Conservation (phyloP, 2,797 vertebrate species). For the Sitta carolinensis region DNA sequence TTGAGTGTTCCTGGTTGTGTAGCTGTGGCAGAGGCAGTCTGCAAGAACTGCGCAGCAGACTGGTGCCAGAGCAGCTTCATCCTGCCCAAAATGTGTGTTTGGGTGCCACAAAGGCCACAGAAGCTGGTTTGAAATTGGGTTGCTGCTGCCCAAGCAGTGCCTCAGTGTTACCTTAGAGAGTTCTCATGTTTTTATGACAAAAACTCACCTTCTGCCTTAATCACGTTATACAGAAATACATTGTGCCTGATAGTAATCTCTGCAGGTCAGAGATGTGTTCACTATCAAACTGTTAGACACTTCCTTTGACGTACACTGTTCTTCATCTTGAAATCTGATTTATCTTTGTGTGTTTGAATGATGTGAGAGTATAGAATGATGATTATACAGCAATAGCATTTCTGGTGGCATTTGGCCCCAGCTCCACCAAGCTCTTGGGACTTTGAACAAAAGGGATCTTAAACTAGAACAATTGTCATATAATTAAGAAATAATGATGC, state of each 20-base stretch:
- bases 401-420: background rate
- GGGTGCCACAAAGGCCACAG: background rate
- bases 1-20: background rate
- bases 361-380: too few relatives aligned
- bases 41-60: background rate
- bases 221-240: background rate
- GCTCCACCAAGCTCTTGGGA: background rate
- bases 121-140: background rate
- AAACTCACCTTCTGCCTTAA: background rate
- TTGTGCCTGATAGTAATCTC: background rate
- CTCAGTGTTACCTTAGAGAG: background rate
- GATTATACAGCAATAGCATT: background rate
- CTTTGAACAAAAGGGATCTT: background rate
- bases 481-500: background rate
- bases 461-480: background rate
- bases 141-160: background rate
- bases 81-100: background rate
- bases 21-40: background rate
- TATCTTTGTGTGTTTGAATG: background rate
- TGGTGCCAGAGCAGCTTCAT: background rate
- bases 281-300: accelerated
- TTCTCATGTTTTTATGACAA: background rate
- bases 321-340: background rate
- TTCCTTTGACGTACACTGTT: background rate
- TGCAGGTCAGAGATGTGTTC: background rate